Percentiles rank a stretch among this genome's conserved stretches.
These are phyloP conservation scores for Acrobasis repandana DNA, from an alignment of 2,888 invertebrate genomes.

Conservation along the genomic window DNA sequence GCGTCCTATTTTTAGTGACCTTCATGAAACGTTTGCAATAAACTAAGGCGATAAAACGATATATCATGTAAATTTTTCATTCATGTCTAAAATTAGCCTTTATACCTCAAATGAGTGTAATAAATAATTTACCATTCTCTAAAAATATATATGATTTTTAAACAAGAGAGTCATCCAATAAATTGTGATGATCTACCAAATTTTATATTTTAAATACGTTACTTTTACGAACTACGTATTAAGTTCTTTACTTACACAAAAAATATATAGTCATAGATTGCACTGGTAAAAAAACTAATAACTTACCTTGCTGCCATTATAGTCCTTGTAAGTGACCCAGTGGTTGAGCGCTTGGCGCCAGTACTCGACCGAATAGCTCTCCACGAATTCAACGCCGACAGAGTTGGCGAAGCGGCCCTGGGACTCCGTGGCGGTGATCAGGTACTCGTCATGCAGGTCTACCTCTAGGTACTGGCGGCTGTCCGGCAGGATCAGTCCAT, in stretches of 20 bases:
- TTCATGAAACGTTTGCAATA: not conserved
- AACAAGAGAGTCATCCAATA: too few relatives aligned
- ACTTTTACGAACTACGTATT: too few relatives aligned
- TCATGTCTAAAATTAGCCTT: too few relatives aligned
- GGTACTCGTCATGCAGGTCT: conserved; percentile 87
- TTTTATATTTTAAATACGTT: too few relatives aligned
- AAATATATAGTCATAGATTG: not conserved
- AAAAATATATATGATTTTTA: too few relatives aligned
- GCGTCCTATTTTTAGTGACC: conserved; percentile 21
- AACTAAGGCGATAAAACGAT: too few relatives aligned
- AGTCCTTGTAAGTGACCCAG: conserved; percentile 92
- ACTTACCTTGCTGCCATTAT: conserved; percentile 89
- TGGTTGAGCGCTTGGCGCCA: conserved; percentile 86
- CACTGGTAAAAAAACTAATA: not conserved
- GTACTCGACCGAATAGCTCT: conserved; percentile 92
- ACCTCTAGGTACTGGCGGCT: conserved; percentile 93
- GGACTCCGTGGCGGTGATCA: conserved; percentile 93
- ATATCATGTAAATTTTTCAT: too few relatives aligned
- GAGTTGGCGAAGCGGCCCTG: conserved; percentile 96
- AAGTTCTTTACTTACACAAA: too few relatives aligned
- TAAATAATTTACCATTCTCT: too few relatives aligned
- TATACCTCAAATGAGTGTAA: too few relatives aligned
- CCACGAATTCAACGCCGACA: conserved; percentile 93
- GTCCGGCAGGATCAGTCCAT: conserved; percentile 88
- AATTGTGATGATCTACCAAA: too few relatives aligned